Percentiles rank a stretch among this genome's conserved stretches.
These are phyloP conservation scores for Kradibia gibbosae DNA, from an alignment of 1,140 invertebrate species.

Conservation along the genomic window DNA sequence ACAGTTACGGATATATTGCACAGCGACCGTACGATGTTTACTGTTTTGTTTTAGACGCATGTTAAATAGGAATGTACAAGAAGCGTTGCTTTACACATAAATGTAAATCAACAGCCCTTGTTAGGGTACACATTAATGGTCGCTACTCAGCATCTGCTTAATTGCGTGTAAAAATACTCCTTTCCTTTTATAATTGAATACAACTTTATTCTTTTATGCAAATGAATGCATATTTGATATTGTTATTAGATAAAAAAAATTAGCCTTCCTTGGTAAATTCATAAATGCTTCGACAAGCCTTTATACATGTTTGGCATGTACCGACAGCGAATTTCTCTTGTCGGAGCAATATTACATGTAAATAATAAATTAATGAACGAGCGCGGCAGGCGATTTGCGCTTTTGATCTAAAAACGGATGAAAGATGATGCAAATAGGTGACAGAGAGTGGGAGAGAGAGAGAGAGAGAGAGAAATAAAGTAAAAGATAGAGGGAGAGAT, in stretches of 20 bases:
- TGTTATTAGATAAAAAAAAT: not conserved
- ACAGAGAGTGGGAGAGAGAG: too few relatives aligned
- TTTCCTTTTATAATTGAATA: not conserved
- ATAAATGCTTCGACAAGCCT: not conserved
- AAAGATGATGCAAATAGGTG: too few relatives aligned
- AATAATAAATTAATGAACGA: not conserved
- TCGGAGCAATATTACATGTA: not conserved
- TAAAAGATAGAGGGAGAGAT: too few relatives aligned
- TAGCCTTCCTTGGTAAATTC: not conserved
- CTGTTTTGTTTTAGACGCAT: not conserved
- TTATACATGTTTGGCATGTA: not conserved
- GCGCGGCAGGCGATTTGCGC: not conserved
- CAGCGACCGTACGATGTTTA: not conserved
- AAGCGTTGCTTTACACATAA: not conserved
- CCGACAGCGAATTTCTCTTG: too few relatives aligned
- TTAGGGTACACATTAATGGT: not conserved
- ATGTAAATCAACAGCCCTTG: not conserved
- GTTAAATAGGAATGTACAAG: not conserved
- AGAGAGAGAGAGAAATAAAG: too few relatives aligned
- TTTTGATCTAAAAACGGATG: not conserved
- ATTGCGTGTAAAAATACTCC: not conserved
- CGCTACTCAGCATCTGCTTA: not conserved
- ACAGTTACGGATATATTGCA: not conserved
- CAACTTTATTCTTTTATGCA: not conserved
- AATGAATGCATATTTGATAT: not conserved